Evolutionary conservation across 2,113 vertebrate species (phyloP).

Genomic region (western clawed frog (Xenopus tropicalis)): UCB_Xtro_10.0 CM004445.2:21916501-21917000

Average conservation of each 20-base stretch:
- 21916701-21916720: constrained; percentile 70
- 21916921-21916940: neutral
- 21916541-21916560: no score
- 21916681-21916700: constrained; percentile 48
- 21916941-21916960: neutral
- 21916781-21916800: constrained; percentile 77
- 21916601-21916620: no score
- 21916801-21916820: constrained; percentile 72
- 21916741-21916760: constrained; percentile 70
- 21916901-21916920: no score
- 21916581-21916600: no score
- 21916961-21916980: neutral
- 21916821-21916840: constrained; percentile 40
- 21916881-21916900: constrained; percentile 48
- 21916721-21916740: constrained; percentile 67
- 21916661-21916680: neutral
- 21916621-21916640: no score
- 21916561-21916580: no score
- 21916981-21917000: neutral
- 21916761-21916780: constrained; percentile 70
- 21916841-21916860: constrained; percentile 1
- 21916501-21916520: no score
- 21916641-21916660: no score
- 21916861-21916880: constrained; percentile 46
- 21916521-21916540: no score